Evolutionary conservation across 2,888 invertebrate genomes (phyloP).

Genomic region (Coenonympha glycerion): DNA sequence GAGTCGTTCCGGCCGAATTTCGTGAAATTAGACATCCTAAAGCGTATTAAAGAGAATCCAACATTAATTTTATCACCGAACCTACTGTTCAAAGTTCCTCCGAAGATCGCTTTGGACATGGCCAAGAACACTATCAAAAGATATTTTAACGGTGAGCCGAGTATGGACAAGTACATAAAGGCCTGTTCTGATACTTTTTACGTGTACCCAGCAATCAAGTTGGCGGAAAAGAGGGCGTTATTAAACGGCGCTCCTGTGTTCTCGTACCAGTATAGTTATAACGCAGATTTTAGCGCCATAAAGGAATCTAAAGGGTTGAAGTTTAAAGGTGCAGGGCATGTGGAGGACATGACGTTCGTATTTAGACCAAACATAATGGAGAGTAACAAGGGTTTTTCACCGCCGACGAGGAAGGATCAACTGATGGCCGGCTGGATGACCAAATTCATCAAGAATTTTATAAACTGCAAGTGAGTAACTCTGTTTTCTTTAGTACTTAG

Average conservation of each 20-base stretch:
- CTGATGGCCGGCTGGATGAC: slow-evolving; percentile 51
- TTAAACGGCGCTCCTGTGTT: slow-evolving; percentile 58
- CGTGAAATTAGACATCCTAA: slow-evolving; percentile 41
- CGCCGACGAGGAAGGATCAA: slow-evolving; percentile 34
- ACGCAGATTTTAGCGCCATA: slow-evolving; percentile 62
- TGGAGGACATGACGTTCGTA: slow-evolving; percentile 76
- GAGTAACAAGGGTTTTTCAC: slow-evolving; percentile 27
- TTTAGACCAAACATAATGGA: slow-evolving; percentile 55
- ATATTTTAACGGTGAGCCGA: slow-evolving; percentile 44
- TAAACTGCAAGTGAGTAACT: slow-evolving; percentile 46
- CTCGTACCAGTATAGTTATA: slow-evolving; percentile 73
- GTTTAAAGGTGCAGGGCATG: slow-evolving; percentile 73
- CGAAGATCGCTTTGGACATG: slow-evolving; percentile 30
- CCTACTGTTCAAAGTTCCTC: slow-evolving; percentile 36
- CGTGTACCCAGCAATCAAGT: slow-evolving; percentile 50
- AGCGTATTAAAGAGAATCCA: slow-evolving; percentile 37
- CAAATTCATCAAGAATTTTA: slow-evolving; percentile 45
- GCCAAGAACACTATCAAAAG: slow-evolving; percentile 35
- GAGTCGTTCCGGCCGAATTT: slow-evolving; percentile 50
- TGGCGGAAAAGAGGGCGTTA: slow-evolving; percentile 37
- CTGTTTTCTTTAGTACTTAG: neutral
- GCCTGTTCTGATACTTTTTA: slow-evolving; percentile 50
- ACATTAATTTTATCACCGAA: slow-evolving; percentile 39
- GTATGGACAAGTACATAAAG: slow-evolving; percentile 43
- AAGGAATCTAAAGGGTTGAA: slow-evolving; percentile 50